Evolutionary conservation across 1,140 invertebrate genomes (phyloP).

Genomic region (Yoshiicerus persimilis): DNA sequence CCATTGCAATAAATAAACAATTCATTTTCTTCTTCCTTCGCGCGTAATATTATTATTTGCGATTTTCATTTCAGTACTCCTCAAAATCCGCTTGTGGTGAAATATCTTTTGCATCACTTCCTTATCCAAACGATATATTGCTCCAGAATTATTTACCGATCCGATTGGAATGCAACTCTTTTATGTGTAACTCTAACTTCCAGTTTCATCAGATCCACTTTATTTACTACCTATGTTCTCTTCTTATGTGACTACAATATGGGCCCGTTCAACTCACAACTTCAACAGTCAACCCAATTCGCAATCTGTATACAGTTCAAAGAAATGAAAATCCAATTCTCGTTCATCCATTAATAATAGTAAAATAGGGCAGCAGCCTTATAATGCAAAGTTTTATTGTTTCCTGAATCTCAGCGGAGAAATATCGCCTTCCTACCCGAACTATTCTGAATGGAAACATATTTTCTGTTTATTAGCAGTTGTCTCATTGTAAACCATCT

Average conservation of each 20-base stretch:
- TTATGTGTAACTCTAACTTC: not conserved
- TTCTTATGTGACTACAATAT: not conserved
- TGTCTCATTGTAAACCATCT: not conserved
- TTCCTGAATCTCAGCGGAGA: not conserved
- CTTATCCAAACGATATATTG: not conserved
- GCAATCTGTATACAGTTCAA: not conserved
- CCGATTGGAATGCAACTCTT: not conserved
- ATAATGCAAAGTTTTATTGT: not conserved
- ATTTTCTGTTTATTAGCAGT: constrained; percentile 21
- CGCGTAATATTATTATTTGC: too few relatives aligned
- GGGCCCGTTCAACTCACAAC: not conserved
- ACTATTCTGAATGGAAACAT: not conserved
- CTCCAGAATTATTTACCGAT: too few relatives aligned
- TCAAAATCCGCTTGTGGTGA: not conserved
- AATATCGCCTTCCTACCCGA: not conserved
- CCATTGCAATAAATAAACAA: not conserved
- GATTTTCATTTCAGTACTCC: not conserved
- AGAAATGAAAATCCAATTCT: not conserved
- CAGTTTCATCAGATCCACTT: not conserved
- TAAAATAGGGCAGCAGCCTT: not conserved
- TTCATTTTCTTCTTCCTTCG: constrained; percentile 1
- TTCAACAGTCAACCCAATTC: not conserved
- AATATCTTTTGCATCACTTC: not conserved
- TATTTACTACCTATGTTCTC: not conserved
- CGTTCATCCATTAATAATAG: not conserved